phyloP scores from a whole-genome alignment of 2,888 invertebrate species.

The Urechis unicinctus region DNA sequence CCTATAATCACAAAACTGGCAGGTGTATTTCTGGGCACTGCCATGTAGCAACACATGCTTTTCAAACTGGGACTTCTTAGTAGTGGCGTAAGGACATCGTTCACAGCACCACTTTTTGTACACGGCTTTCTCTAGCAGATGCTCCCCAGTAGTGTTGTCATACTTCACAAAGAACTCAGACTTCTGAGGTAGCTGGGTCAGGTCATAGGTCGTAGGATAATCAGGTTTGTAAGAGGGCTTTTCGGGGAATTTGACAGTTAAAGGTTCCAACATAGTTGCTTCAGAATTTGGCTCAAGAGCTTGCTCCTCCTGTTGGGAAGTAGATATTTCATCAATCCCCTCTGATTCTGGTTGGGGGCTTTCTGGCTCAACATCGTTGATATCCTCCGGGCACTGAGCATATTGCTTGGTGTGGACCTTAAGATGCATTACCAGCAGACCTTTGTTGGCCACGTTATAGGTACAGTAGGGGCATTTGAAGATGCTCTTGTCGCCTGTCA shows the following conservation, averaged over 20 bases:
- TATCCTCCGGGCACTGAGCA: slow-evolving; percentile 20
- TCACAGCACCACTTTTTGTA: slow-evolving; percentile 60
- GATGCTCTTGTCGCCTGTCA: slow-evolving; percentile 31
- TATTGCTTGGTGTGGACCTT: slow-evolving; percentile 60
- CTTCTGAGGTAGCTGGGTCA: slow-evolving; percentile 5
- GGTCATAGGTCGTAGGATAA: neutral
- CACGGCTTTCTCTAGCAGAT: slow-evolving; percentile 63
- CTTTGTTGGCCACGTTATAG: slow-evolving; percentile 69
- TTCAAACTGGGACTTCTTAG: slow-evolving; percentile 75
- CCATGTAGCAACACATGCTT: slow-evolving; percentile 77
- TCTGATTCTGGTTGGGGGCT: neutral
- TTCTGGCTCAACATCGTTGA: slow-evolving; percentile 34
- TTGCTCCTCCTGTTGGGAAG: too few relatives aligned
- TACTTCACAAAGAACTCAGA: slow-evolving; percentile 16
- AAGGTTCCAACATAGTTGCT: neutral
- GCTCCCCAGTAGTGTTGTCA: slow-evolving; percentile 55
- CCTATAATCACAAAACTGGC: slow-evolving; percentile 67
- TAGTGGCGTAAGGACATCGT: slow-evolving; percentile 79
- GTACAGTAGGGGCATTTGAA: slow-evolving; percentile 71
- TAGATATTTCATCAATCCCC: neutral
- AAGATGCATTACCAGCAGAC: slow-evolving; percentile 58
- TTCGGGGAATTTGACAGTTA: neutral
- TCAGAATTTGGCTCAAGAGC: neutral
- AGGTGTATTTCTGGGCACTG: slow-evolving; percentile 73
- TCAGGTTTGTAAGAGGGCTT: neutral